phyloP scores from a whole-genome alignment of 37 sponge, comb jelly and placozoan genomes.

The Aphrocallistes beatrix region DNA sequence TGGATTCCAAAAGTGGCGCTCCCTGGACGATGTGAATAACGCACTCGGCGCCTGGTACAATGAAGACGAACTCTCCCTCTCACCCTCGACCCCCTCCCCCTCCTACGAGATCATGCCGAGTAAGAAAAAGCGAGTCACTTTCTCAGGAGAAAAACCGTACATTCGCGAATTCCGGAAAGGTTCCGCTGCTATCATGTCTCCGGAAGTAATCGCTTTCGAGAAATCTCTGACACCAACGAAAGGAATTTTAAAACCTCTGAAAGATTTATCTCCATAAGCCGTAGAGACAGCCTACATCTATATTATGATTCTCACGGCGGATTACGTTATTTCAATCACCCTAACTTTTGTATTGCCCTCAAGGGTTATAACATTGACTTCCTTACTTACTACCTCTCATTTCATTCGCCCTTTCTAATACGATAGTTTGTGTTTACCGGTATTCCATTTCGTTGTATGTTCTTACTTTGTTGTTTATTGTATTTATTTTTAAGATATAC shows the following conservation, averaged over 20 bases:
- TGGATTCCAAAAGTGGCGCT: neutral
- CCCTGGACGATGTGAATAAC: neutral
- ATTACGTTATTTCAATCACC: no score
- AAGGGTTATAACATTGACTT: no score
- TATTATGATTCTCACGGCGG: no score
- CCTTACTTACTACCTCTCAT: no score
- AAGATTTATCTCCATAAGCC: no score
- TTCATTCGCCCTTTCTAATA: no score
- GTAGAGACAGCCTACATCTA: no score
- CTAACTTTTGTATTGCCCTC: no score
- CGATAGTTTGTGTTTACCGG: no score
- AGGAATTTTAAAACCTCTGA: neutral
- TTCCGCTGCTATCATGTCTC: neutral
- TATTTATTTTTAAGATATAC: no score
- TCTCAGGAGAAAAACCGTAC: constrained; percentile 7
- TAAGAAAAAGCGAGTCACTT: neutral
- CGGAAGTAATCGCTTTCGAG: neutral
- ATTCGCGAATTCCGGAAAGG: neutral
- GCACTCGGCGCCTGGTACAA: constrained; percentile 17
- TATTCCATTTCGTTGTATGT: no score
- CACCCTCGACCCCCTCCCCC: neutral
- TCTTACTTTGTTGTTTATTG: no score
- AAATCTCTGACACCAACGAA: neutral
- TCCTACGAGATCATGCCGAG: neutral
- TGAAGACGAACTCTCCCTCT: neutral